phyloP scores from a whole-genome alignment of 2,888 invertebrate genomes.

The Cryptus viduatorius region DNA sequence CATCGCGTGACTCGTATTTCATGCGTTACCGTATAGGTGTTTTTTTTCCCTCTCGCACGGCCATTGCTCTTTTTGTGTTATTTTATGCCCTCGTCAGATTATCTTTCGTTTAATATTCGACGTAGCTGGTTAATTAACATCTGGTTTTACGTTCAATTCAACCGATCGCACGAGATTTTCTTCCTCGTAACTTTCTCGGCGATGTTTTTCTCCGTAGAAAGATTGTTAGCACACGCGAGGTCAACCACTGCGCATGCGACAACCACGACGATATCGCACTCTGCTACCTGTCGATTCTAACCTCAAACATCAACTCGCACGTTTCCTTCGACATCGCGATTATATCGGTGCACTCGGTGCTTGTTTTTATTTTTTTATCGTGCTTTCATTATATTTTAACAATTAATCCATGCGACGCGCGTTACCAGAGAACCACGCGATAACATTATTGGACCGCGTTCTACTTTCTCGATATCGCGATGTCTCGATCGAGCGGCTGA shows the following conservation, averaged over 20 bases:
- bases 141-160: neutral
- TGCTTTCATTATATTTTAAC: neutral
- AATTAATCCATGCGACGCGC: neutral
- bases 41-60: neutral
- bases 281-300: constrained; percentile 82
- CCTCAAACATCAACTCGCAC: constrained; percentile 80
- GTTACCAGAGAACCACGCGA: neutral
- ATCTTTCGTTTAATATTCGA: neutral
- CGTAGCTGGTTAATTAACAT: neutral
- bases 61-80: constrained; percentile 22
- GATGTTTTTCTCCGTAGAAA: neutral
- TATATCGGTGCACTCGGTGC: constrained; percentile 13
- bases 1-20: constrained; percentile 37
- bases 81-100: constrained; percentile 1
- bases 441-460: neutral
- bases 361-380: neutral
- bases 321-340: constrained; percentile 58
- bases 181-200: neutral
- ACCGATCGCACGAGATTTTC: constrained; percentile 9
- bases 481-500: neutral
- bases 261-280: constrained; percentile 23
- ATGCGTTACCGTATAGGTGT: neutral
- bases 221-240: constrained; percentile 73
- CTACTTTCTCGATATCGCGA: neutral
- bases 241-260: constrained; percentile 57